phyloP scores from a whole-genome alignment of 2,113 vertebrate genomes.

The Festucalex cinctus region DNA sequence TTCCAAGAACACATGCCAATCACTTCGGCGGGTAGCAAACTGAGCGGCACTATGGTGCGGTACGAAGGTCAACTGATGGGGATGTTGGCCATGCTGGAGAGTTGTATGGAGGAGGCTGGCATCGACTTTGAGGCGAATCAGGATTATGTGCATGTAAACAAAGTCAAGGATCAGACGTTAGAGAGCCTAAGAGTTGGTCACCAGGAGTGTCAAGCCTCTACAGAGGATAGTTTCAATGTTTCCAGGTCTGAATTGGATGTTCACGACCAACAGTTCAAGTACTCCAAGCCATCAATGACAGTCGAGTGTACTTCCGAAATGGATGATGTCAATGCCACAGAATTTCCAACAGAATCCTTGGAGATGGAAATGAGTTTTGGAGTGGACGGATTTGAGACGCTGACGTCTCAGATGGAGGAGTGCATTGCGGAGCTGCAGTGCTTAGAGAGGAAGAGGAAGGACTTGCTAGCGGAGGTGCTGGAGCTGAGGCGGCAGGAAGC shows the following conservation, averaged over 20 bases:
- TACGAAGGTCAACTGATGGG: constrained; percentile 58
- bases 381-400: constrained; percentile 10
- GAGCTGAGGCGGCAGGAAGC: constrained; percentile 75
- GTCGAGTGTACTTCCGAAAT: neutral
- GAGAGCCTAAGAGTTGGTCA: neutral
- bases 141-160: constrained; percentile 58
- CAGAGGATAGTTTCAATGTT: too few relatives aligned
- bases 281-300: neutral
- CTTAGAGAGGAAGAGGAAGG: constrained; percentile 77
- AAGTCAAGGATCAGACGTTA: neutral
- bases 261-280: neutral
- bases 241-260: neutral
- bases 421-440: constrained; percentile 81
- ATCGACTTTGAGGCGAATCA: constrained; percentile 53
- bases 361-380: constrained; percentile 21
- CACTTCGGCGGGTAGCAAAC: constrained; percentile 46
- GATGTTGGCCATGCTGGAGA: constrained; percentile 61
- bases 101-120: constrained; percentile 54
- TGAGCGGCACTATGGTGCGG: constrained; percentile 58
- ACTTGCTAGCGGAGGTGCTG: constrained; percentile 79
- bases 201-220: neutral
- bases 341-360: constrained; percentile 1
- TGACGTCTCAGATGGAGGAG: constrained; percentile 58
- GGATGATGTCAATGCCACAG: neutral
- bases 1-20: constrained; percentile 41